phyloP scores from a whole-genome alignment of 2,888 invertebrate species.

The Noctua pronuba region DNA sequence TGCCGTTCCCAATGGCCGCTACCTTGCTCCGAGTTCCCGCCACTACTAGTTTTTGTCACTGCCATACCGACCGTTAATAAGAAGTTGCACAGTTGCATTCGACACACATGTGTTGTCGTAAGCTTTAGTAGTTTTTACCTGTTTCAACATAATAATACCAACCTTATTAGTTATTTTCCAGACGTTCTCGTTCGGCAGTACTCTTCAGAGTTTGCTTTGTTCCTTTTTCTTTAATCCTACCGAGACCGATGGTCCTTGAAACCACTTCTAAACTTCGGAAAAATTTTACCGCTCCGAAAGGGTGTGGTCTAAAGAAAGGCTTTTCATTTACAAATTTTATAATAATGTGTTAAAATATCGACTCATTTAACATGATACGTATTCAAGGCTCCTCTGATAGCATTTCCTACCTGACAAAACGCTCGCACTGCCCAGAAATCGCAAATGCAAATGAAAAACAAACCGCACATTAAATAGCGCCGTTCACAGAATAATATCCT shows the following conservation, averaged over 20 bases:
- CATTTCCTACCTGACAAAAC: constrained; percentile 23
- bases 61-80: constrained; percentile 70
- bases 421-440: constrained; percentile 21
- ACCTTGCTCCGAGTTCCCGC: constrained; percentile 67
- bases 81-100: constrained; percentile 69
- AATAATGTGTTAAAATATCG: not conserved
- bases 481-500: constrained; percentile 49
- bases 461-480: constrained; percentile 39
- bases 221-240: not conserved
- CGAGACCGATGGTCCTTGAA: constrained; percentile 1
- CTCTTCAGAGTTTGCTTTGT: constrained; percentile 13
- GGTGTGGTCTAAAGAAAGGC: not conserved
- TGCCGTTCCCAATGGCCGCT: constrained; percentile 67
- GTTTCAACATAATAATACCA: constrained; percentile 12
- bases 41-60: constrained; percentile 73
- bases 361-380: not conserved
- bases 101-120: constrained; percentile 60
- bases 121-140: constrained; percentile 38
- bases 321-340: not conserved
- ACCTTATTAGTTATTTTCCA: constrained; percentile 12
- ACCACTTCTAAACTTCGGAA: constrained; percentile 15
- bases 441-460: constrained; percentile 52
- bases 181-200: constrained; percentile 7
- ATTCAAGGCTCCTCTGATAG: constrained; percentile 15
- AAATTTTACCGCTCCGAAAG: constrained; percentile 2